Base-by-base conservation (phyloP, 2,113 vertebrate genomes). In the Chlamydotis undulata region DNA sequence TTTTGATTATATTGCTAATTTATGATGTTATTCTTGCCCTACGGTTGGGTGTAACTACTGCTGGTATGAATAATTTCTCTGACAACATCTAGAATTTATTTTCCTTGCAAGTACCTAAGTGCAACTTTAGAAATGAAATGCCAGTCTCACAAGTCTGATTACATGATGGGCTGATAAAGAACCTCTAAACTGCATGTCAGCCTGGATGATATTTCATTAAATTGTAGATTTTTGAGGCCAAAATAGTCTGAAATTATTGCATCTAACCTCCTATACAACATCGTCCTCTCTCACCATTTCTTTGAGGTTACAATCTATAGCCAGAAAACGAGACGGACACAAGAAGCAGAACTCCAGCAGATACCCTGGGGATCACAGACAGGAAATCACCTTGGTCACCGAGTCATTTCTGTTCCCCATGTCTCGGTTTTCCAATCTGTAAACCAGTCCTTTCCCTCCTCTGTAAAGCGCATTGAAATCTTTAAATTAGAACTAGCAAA, bases 401-500 rank as follows among this genome's bases (percentile, higher is more conserved):
- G 0, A 7, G 24, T 3, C 21, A 6, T 4, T 69, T 21, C 53
- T 68, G 23, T 19, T 52, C 19, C 70, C 35, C 29, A 4, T 0
- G 2, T 24, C 63, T 41, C 73, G 4, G 1, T 50, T 52, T 26
- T 10, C n/a, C 4, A 8, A 2, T 1, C 43, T 28, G 16, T 19
- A 22, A 13, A 64, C 4, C 0, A 2, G n/a, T 28, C 52, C 47
- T 18, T 45, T 28, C 76, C 19, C 37, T 56, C 56, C 79, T n/a
- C 37, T 28, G 12, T 7, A 9, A 10, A 19, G 4, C 2, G 2
- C 21, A 6, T 1, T 1, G 17, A n/a, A 17, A 65, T 1, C 53
- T 64, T 22, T 0, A 7, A 35, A 6, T 0, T 19, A 33, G 9
- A 10, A 16, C 2, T 3, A 31, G 33, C 3, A 2, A 33, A 0